Percentiles rank a stretch among this genome's conserved stretches.
phyloP scores from a whole-genome alignment of 1,140 invertebrate genomes.

The Drosophila mayri region DNA sequence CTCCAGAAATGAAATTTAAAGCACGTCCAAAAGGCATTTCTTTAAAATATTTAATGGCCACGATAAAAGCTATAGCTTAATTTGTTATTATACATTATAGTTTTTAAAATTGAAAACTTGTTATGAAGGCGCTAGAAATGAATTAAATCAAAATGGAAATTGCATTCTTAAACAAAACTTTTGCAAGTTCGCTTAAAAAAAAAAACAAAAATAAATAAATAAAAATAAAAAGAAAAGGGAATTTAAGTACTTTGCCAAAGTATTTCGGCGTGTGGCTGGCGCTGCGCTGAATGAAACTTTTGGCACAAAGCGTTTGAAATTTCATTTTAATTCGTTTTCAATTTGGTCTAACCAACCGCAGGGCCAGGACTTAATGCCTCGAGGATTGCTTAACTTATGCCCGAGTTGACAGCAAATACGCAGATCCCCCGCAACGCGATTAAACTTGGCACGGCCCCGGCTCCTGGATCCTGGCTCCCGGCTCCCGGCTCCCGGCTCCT shows the following conservation, averaged over 20 bases:
- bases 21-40: constrained; percentile 26
- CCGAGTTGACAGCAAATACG: constrained; percentile 37
- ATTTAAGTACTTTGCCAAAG: constrained; percentile 78
- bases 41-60: constrained; percentile 7
- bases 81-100: constrained; percentile 1
- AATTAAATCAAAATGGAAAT: constrained; percentile 71
- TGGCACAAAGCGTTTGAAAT: constrained; percentile 68
- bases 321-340: constrained; percentile 80
- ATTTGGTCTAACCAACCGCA: constrained; percentile 57
- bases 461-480: neutral
- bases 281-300: constrained; percentile 39
- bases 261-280: constrained; percentile 65
- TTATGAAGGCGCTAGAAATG: neutral
- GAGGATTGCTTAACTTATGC: constrained; percentile 49
- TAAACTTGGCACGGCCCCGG: constrained; percentile 21
- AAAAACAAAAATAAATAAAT: neutral
- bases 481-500: too few relatives aligned
- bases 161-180: constrained; percentile 57
- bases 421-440: constrained; percentile 38
- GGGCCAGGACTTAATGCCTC: constrained; percentile 49
- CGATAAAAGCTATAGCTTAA: neutral
- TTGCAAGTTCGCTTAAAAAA: constrained; percentile 54
- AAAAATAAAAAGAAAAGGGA: constrained; percentile 1
- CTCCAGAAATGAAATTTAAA: constrained; percentile 22
- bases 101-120: neutral